A percentile compares a stretch with the other conserved stretches of the same genome.
These are phyloP conservation scores for Trichopria drosophilae DNA, from an alignment of 2,888 invertebrate species.

Conservation along the genomic window DNA sequence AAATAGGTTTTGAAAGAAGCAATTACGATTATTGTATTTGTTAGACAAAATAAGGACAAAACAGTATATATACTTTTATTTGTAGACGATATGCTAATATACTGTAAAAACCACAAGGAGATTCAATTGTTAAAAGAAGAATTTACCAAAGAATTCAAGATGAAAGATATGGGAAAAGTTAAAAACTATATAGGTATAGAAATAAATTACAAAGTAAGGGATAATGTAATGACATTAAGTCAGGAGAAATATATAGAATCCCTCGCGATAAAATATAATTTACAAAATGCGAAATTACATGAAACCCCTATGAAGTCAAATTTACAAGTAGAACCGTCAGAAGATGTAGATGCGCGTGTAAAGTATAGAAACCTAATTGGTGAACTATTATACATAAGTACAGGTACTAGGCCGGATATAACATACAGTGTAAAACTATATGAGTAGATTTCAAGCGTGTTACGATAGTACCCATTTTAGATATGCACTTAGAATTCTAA, in stretches of 20 bases:
- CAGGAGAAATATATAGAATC: constrained; percentile 19
- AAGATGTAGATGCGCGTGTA: constrained; percentile 5
- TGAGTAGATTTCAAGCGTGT: constrained; percentile 1
- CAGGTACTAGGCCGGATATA: not conserved
- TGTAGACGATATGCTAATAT: too few species aligned
- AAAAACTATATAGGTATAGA: constrained; percentile 17
- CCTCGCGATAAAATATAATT: constrained; percentile 3
- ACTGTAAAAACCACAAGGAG: too few species aligned
- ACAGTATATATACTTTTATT: too few species aligned
- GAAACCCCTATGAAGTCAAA: constrained; percentile 8
- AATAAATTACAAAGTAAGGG: constrained; percentile 5
- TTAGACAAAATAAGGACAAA: too few species aligned
- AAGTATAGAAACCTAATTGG: constrained; percentile 6
- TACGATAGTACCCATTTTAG: not conserved
- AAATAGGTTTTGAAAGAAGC: too few species aligned
- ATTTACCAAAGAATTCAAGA: too few species aligned
- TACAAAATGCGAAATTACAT: too few species aligned
- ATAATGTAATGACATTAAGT: constrained; percentile 12
- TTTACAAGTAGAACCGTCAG: constrained; percentile 6
- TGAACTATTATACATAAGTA: not conserved
- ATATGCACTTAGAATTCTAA: constrained; percentile 1
- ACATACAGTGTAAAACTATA: not conserved
- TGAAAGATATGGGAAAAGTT: too few species aligned
- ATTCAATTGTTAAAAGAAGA: too few species aligned
- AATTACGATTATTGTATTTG: too few species aligned